These are phyloP conservation scores for Papilio polyxenes DNA, from an alignment of 1,140 invertebrate species.

Conservation along the genomic window DNA sequence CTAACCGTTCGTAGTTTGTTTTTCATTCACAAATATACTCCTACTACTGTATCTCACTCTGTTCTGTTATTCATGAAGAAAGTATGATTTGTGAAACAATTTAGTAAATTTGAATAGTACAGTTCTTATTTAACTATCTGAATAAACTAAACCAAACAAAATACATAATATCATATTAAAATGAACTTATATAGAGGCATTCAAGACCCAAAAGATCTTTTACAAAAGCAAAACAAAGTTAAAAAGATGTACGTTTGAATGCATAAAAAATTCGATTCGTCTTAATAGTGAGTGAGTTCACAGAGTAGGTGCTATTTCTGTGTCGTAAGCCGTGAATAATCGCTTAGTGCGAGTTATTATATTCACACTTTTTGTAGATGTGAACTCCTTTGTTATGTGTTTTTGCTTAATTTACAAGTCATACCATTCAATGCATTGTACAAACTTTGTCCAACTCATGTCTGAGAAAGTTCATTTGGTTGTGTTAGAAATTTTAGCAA, in stretches of 20 bases:
- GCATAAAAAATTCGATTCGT: neutral
- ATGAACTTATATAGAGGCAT: no score
- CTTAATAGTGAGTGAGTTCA: constrained; percentile 13
- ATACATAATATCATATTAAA: no score
- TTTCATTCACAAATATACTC: neutral
- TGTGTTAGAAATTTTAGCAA: neutral
- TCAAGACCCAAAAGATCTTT: no score
- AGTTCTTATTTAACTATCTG: neutral
- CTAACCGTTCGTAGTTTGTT: neutral
- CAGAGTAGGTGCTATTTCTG: neutral
- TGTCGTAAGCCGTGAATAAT: constrained; percentile 30
- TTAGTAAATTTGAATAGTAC: neutral
- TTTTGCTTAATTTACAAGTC: constrained; percentile 34
- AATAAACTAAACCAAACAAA: neutral
- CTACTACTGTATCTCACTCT: neutral
- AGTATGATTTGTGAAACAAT: neutral
- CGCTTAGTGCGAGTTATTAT: constrained; percentile 32
- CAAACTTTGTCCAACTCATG: neutral
- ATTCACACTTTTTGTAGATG: constrained; percentile 4
- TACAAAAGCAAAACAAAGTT: no score
- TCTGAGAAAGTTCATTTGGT: constrained; percentile 30
- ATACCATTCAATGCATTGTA: constrained; percentile 20
- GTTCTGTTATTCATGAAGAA: neutral
- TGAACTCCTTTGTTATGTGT: constrained; percentile 19
- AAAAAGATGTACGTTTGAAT: no score